Evolutionary conservation across 2,888 invertebrate genomes (phyloP).

Genomic region (Marronus borbonicus): DNA sequence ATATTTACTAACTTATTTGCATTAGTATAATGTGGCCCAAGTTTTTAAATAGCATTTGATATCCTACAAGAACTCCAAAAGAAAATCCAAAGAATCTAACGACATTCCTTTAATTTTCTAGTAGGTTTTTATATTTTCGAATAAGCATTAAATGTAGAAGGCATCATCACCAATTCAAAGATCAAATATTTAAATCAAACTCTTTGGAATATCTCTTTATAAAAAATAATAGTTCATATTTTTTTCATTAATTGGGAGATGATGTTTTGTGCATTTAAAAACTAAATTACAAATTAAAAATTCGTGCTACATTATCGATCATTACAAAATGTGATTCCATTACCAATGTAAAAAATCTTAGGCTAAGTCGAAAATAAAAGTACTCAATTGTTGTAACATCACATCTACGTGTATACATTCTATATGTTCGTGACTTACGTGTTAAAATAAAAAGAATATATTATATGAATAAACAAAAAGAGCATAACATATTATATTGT

Average conservation of each 20-base stretch:
- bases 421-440: slow-evolving; percentile 59
- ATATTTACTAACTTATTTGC: slow-evolving; percentile 22
- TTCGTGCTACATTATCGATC: slow-evolving; percentile 47
- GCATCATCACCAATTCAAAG: neutral
- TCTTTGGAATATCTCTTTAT: too few relatives aligned
- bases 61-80: neutral
- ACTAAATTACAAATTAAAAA: slow-evolving; percentile 10
- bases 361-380: slow-evolving; percentile 47
- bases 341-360: slow-evolving; percentile 54
- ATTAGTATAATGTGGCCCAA: slow-evolving; percentile 33
- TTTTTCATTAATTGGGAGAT: neutral
- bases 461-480: slow-evolving; percentile 38
- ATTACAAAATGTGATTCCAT: slow-evolving; percentile 61
- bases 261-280: slow-evolving; percentile 5
- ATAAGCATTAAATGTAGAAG: neutral
- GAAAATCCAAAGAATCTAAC: neutral
- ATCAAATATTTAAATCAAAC: neutral
- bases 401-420: slow-evolving; percentile 54
- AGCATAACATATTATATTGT: slow-evolving; percentile 51
- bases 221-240: too few relatives aligned
- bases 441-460: slow-evolving; percentile 53
- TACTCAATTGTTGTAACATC: slow-evolving; percentile 56
- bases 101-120: neutral
- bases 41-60: slow-evolving; percentile 23
- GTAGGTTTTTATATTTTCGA: too few relatives aligned